phyloP scores from a whole-genome alignment of 2,113 vertebrate genomes.

The Zosterops borbonicus region DNA sequence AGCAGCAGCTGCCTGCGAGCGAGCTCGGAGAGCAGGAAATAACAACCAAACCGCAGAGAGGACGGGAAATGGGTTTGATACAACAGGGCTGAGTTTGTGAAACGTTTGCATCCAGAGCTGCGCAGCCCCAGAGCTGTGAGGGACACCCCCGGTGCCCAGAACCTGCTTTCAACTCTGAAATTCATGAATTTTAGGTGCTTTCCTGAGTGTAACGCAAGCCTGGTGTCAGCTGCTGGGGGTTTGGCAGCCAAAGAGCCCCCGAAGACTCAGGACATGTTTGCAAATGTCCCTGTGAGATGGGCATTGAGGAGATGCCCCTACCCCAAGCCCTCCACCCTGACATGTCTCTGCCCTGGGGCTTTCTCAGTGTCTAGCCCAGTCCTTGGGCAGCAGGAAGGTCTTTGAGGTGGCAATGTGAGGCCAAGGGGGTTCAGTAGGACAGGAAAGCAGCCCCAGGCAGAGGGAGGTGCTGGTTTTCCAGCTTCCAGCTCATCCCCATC shows the following conservation, averaged over 20 bases:
- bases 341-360: not conserved
- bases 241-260: not conserved
- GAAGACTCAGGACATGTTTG: not conserved
- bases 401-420: not conserved
- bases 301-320: not conserved
- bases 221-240: not conserved
- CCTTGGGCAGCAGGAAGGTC: not conserved
- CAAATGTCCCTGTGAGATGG: not conserved
- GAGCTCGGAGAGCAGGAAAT: not conserved
- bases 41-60: conserved; percentile 47
- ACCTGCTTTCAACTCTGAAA: not conserved
- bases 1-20: not conserved
- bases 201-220: fast-evolving
- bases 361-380: not conserved
- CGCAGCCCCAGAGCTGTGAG: not conserved
- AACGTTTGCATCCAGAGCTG: fast-evolving
- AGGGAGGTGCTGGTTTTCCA: not conserved
- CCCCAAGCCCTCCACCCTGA: no score
- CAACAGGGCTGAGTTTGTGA: not conserved
- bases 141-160: not conserved
- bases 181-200: not conserved
- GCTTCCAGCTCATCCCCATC: not conserved
- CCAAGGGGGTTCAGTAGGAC: not conserved
- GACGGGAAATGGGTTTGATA: conserved; percentile 32
- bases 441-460: not conserved